These are phyloP conservation scores for Odontomachus brunneus DNA, from an alignment of 1,140 invertebrate genomes.

Conservation along the genomic window DNA sequence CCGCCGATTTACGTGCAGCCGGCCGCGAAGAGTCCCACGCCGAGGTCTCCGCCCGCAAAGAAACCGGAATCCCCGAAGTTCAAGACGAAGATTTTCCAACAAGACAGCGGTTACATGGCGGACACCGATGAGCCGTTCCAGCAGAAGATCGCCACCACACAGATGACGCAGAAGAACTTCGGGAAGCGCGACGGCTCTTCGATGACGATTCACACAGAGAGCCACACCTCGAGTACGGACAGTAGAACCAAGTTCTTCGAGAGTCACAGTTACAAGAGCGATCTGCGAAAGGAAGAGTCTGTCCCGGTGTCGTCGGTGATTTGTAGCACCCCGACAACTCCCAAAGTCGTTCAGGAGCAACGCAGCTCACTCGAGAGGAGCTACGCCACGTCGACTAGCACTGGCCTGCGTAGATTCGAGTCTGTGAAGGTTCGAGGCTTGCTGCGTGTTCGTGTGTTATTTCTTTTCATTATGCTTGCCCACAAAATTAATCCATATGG, in stretches of 20 bases:
- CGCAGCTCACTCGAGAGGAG: conserved; percentile 80
- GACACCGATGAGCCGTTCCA: conserved; percentile 89
- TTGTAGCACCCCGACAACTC: neutral
- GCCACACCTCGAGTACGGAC: conserved; percentile 78
- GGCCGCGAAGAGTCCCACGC: conserved; percentile 65
- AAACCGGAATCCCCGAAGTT: conserved; percentile 87
- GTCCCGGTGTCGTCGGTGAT: conserved; percentile 10
- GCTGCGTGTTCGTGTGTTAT: conserved; percentile 66
- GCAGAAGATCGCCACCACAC: conserved; percentile 63
- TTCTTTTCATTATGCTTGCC: conserved; percentile 21
- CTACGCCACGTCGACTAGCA: conserved; percentile 67
- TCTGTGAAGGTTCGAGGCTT: conserved; percentile 81
- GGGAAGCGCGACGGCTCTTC: conserved; percentile 79
- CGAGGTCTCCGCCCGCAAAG: conserved; percentile 69
- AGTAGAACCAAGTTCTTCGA: conserved; percentile 78
- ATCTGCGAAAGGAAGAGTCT: conserved; percentile 74
- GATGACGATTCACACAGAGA: conserved; percentile 76
- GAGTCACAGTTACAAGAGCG: conserved; percentile 78
- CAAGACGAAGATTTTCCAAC: conserved; percentile 84
- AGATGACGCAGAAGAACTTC: conserved; percentile 73
- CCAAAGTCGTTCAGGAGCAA: conserved; percentile 69
- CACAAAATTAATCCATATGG: conserved; percentile 7
- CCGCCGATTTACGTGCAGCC: conserved; percentile 86
- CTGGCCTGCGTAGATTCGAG: conserved; percentile 64
- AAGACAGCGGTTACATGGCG: conserved; percentile 90